Percentiles rank a stretch among this genome's conserved stretches.
Conservation (phyloP, 1,140 invertebrate species). For the Cardiocondyla obscurior region DNA sequence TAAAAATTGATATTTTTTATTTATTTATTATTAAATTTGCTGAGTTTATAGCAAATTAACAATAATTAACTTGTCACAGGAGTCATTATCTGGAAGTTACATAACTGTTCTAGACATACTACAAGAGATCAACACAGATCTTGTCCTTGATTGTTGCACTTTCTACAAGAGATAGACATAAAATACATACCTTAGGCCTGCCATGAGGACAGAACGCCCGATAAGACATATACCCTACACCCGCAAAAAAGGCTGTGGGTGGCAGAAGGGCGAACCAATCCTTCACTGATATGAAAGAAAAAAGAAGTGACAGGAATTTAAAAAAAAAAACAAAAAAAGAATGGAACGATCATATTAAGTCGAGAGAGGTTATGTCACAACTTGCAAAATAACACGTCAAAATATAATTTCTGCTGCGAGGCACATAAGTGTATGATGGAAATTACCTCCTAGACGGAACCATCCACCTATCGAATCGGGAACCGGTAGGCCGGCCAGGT, state of each 20-base stretch:
- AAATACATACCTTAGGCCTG: slow-evolving; percentile 77
- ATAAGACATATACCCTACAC: slow-evolving; percentile 90
- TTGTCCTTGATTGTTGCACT: slow-evolving; percentile 38
- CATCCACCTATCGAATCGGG: slow-evolving; percentile 90
- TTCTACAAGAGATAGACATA: neutral
- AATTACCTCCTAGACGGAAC: slow-evolving; percentile 90
- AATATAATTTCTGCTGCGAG: neutral
- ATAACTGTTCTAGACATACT: slow-evolving; percentile 18
- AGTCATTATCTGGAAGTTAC: neutral
- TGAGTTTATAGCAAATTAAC: neutral
- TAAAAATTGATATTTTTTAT: neutral
- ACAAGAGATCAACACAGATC: neutral
- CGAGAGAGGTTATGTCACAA: slow-evolving; percentile 3
- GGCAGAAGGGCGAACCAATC: slow-evolving; percentile 92
- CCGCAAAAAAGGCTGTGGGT: slow-evolving; percentile 89
- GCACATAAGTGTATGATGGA: neutral
- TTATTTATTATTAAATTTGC: too few relatives aligned
- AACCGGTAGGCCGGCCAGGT: slow-evolving; percentile 90
- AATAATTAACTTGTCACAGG: neutral
- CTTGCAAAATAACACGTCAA: neutral
- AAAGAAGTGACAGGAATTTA: neutral
- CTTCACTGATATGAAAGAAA: slow-evolving; percentile 84
- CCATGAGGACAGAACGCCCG: slow-evolving; percentile 89
- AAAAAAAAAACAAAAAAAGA: too few relatives aligned
- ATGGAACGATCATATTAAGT: neutral